Evolutionary conservation across 2,888 invertebrate genomes (phyloP), one percentile per base, ranked within the genome.

Genomic region (Miltochrista miniata): DNA sequence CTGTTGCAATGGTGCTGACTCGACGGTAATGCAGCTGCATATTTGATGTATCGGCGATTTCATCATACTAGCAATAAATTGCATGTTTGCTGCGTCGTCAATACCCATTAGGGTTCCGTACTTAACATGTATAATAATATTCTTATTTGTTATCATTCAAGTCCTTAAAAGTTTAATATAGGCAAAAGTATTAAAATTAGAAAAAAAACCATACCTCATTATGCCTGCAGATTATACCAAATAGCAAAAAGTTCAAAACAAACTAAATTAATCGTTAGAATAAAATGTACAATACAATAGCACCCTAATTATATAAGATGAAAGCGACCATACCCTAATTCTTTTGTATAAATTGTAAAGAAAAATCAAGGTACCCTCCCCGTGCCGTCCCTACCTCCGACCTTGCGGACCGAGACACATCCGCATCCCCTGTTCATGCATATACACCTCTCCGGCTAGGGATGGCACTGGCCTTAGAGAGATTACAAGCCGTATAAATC

Each of bases 351-450:
- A 64, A 61, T 64, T 48, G 52, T 45, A 50, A 54, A 61, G 51
- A 59, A 51, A 61, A 64, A 62, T 60, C 54, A 45, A 56, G 54
- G 48, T 41, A 41, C 48, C 33, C 42, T 35, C 33, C 24, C 36
- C 18, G 33, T 13, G 15, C 24, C 53, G 51, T 45, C 53, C 46
- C 49, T 52, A 33, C 51, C 39, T 50, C 61, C 66, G 72, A 70
- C 72, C 72, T 72, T 72, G 72, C 54, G 57, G 55, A 36, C 29
- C 61, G 68, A 72, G 72, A 70, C 64, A 58, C 66, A 70, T 62
- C 60, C 59, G 58, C 64, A 65, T 60, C 67, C 67, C 59, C 54
- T 24, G 54, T 45, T 59, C 58, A 53, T 54, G 58, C 59, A 61
- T 61, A 53, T 41, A 49, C 45, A 56, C 49, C 52, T 63, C 59